A percentile compares a stretch with the other conserved stretches of the same genome.
Conservation (phyloP, 2,113 vertebrate genomes). For the Eptatretus burgeri region DNA sequence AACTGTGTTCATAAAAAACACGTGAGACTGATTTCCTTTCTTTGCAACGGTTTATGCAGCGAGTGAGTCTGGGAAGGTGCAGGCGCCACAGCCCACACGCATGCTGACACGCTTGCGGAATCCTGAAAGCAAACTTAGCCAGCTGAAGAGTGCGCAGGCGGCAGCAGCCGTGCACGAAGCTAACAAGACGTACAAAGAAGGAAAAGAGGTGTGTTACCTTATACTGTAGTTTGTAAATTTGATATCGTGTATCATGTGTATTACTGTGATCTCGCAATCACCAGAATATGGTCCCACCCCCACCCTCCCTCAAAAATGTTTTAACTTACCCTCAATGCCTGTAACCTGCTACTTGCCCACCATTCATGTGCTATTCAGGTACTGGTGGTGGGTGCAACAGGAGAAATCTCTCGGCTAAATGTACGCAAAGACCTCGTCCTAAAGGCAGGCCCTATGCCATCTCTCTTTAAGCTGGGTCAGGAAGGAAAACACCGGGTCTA, state of each 20-base stretch:
- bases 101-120: slow-evolving; percentile 72
- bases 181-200: slow-evolving; percentile 43
- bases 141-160: slow-evolving; percentile 60
- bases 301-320: too few relatives aligned
- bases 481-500: slow-evolving; percentile 94
- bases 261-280: not conserved
- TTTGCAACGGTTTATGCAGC: too few relatives aligned
- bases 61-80: slow-evolving; percentile 17
- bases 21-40: too few relatives aligned
- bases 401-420: slow-evolving; percentile 46
- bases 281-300: too few relatives aligned
- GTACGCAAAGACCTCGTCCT: slow-evolving; percentile 45
- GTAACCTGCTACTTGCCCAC: too few relatives aligned
- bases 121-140: slow-evolving; percentile 71
- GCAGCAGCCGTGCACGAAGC: slow-evolving; percentile 54
- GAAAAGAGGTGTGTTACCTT: slow-evolving; percentile 40
- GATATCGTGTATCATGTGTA: not conserved
- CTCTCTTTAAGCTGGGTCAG: slow-evolving; percentile 21
- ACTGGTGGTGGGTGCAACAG: slow-evolving; percentile 49
- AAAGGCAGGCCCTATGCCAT: slow-evolving; percentile 32
- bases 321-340: too few relatives aligned
- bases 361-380: slow-evolving; percentile 21
- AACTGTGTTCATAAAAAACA: too few relatives aligned
- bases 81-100: slow-evolving; percentile 23
- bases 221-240: slow-evolving; percentile 10